Base-by-base conservation (phyloP, 2,888 invertebrate species). In the Rhorus exstirpatorius region DNA sequence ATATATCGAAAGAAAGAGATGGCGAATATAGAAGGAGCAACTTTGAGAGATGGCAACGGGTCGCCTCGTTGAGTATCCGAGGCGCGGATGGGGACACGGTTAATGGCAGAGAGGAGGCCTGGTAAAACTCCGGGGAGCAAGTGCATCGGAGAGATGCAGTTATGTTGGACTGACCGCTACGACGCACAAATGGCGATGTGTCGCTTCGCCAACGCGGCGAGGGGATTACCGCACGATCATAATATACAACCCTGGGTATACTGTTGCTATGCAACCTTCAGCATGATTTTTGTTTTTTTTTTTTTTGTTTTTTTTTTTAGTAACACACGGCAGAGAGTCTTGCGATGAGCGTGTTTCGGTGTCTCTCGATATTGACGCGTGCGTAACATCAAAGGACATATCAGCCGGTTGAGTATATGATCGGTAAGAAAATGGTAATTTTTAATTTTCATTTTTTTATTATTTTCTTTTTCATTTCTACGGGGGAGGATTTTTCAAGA, bases 81-180 rank as follows among this genome's bases (percentile, higher is more conserved):
- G 60, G 35, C 35, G 41, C 41, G 60, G 49, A 38, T 41, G 58
- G 53, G 70, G 83, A 75, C 80, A 86, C 85, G 80, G 84, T n/a
- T 79, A 84, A 85, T 75, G 44, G 83, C 84, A n/a, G 31, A 35
- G 72, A 58, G n/a, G n/a, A n/a, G n/a, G n/a, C n/a, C 77, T 67
- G 60, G 83, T 76, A 79, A 81, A 81, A 31, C 31, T 79, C 81
- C 75, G 21, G 35, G 55, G 55, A 77, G 65, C 85, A 84, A 83
- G 83, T 82, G 83, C 75, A 81, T 83, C 44, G 81, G 87, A 84
- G 88, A 89, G 87, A 79, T 89, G 89, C 90, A 90, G 90, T 90
- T 90, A 90, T 90, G 89, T 89, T 89, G 89, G 86, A 89, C 88
- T 90, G 89, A 90, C 90, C 90, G 90, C 89, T 87, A 87, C 81